A percentile compares a stretch with the other conserved stretches of the same genome.
These are phyloP conservation scores for Ibidorhyncha struthersii DNA, from an alignment of 2,113 vertebrate genomes.

Conservation along the genomic window DNA sequence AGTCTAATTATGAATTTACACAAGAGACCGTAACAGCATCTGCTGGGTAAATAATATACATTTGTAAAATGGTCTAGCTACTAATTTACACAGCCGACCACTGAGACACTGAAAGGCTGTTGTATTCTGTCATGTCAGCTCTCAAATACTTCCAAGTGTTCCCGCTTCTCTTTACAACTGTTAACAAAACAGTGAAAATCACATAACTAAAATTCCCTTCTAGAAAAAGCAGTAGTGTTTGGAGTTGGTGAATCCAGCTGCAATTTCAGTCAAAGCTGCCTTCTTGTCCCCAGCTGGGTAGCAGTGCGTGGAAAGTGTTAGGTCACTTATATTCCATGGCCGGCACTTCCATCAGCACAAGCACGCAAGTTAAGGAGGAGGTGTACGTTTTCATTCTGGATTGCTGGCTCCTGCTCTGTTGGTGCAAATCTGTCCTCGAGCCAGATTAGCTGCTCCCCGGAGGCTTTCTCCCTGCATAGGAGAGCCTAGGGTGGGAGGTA, in stretches of 20 bases:
- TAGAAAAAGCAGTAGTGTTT: neutral
- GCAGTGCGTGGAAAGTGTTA: neutral
- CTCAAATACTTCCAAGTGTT: slow-evolving; percentile 17
- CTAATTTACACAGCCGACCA: slow-evolving; percentile 65
- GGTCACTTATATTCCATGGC: neutral
- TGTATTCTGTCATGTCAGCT: slow-evolving; percentile 51
- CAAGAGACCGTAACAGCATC: slow-evolving; percentile 41
- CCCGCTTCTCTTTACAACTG: neutral
- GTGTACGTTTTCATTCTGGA: neutral
- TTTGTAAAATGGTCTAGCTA: slow-evolving; percentile 67
- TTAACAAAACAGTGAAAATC: slow-evolving; percentile 3
- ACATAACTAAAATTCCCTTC: neutral
- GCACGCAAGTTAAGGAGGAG: neutral
- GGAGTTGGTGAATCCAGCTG: neutral
- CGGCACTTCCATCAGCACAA: neutral
- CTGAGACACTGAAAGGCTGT: slow-evolving; percentile 50
- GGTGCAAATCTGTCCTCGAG: neutral
- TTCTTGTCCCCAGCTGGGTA: neutral
- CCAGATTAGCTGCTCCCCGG: neutral
- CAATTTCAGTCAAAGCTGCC: neutral
- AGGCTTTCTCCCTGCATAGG: neutral
- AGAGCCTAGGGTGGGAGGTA: neutral
- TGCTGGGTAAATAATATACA: slow-evolving; percentile 76
- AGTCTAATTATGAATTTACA: slow-evolving; percentile 54
- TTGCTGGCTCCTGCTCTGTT: neutral